These are phyloP conservation scores for Rhadinocentrus ornatus DNA, from an alignment of 2,797 vertebrate species.

Conservation along the genomic window DNA sequence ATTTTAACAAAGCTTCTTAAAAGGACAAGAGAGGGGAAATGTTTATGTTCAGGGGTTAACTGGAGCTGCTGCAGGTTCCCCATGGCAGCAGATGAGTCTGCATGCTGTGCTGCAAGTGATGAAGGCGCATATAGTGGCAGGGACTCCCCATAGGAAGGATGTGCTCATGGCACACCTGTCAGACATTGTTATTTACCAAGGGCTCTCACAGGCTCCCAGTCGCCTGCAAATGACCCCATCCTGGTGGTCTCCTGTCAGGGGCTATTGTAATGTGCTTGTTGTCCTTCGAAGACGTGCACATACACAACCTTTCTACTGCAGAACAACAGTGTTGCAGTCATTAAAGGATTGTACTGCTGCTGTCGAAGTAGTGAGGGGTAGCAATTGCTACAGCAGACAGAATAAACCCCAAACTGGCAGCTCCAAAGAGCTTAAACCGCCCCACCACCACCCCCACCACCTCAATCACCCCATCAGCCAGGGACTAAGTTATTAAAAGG, in stretches of 20 bases:
- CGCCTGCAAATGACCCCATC: constrained; percentile 66
- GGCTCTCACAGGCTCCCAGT: constrained; percentile 61
- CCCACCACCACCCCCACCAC: constrained; percentile 60
- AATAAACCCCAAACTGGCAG: constrained; percentile 65
- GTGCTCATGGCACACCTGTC: constrained; percentile 72
- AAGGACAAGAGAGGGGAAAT: neutral
- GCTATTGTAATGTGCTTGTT: constrained; percentile 43
- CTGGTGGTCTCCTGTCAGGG: constrained; percentile 64
- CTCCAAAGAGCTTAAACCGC: constrained; percentile 73
- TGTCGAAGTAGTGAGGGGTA: constrained; percentile 37
- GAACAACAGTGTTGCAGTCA: constrained; percentile 43
- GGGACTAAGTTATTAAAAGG: constrained; percentile 78
- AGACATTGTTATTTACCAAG: constrained; percentile 73
- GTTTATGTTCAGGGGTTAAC: constrained; percentile 27
- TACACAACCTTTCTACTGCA: constrained; percentile 43
- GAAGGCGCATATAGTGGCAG: constrained; percentile 59
- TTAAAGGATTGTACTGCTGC: constrained; percentile 51
- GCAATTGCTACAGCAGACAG: constrained; percentile 67
- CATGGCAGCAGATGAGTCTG: constrained; percentile 30
- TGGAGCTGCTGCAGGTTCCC: constrained; percentile 35
- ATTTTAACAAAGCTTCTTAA: constrained; percentile 18
- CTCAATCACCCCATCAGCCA: constrained; percentile 35
- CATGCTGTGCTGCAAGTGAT: constrained; percentile 37
- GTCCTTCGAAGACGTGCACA: constrained; percentile 46
- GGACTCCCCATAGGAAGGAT: constrained; percentile 57